phyloP scores from a whole-genome alignment of 2,888 invertebrate species.

The Euproctis similis region DNA sequence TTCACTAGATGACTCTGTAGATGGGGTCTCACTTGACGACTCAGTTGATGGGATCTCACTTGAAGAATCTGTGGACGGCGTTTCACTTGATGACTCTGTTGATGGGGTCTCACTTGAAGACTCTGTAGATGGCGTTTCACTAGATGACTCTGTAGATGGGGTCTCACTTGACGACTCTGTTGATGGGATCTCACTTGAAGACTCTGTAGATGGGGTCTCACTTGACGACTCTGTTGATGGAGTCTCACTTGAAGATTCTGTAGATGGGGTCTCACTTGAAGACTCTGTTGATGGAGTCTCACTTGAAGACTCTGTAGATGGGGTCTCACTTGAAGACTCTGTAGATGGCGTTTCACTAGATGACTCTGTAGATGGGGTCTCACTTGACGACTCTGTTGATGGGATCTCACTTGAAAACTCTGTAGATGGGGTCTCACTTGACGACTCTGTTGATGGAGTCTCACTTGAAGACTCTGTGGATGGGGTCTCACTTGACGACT shows the following conservation, averaged over 20 bases:
- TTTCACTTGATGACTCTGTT: background rate
- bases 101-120: background rate
- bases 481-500: background rate
- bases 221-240: background rate
- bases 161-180: background rate
- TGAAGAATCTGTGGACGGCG: background rate
- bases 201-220: background rate
- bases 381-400: constrained; percentile 3
- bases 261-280: background rate
- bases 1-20: constrained; percentile 1
- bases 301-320: constrained; percentile 2
- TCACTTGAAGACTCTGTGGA: background rate
- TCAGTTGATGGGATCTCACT: constrained; percentile 1
- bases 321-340: background rate
- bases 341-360: background rate
- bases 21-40: background rate
- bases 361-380: constrained; percentile 4
- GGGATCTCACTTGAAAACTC: constrained; percentile 1
- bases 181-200: too few relatives aligned
- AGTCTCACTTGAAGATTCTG: background rate
- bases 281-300: constrained; percentile 3
- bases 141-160: constrained; percentile 3
- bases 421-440: background rate
- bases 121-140: constrained; percentile 3
- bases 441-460: background rate